phyloP scores from a whole-genome alignment of 2,888 invertebrate species.

The Ctena decussata region DNA sequence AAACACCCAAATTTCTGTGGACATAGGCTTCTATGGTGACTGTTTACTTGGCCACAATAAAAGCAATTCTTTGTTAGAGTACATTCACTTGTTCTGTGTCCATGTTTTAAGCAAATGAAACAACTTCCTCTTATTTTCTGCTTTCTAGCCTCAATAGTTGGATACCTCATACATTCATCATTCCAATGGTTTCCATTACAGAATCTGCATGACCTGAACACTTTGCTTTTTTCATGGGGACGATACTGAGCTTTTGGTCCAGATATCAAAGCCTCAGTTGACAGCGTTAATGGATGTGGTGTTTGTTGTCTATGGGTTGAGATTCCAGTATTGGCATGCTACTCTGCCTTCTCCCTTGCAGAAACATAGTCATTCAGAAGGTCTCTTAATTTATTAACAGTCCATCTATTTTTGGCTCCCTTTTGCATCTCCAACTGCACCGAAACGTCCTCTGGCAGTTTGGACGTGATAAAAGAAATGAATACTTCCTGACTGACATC shows the following conservation, averaged over 20 bases:
- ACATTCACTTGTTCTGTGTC: constrained; percentile 22
- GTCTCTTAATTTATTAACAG: not conserved
- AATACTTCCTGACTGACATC: not conserved
- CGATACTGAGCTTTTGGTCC: not conserved
- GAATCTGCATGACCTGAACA: not conserved
- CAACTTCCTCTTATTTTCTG: not conserved
- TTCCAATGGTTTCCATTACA: not conserved
- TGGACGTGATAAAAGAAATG: not conserved
- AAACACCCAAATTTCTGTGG: too few species aligned
- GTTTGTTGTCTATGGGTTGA: too few species aligned
- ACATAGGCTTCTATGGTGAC: constrained; percentile 28
- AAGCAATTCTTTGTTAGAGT: constrained; percentile 23
- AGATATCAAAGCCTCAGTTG: not conserved
- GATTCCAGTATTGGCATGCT: not conserved
- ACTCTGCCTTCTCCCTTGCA: not conserved
- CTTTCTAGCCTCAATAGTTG: not conserved
- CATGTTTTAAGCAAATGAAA: constrained; percentile 20
- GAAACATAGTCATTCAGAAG: not conserved
- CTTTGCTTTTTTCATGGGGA: not conserved
- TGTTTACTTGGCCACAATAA: constrained; percentile 24
- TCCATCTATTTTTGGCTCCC: not conserved
- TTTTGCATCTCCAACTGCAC: not conserved
- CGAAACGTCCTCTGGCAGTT: not conserved
- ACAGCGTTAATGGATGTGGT: too few species aligned
- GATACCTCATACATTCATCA: constrained; percentile 23